These are phyloP conservation scores for Cremastinae sp. DNA, from an alignment of 2,888 invertebrate genomes.

Conservation along the genomic window DNA sequence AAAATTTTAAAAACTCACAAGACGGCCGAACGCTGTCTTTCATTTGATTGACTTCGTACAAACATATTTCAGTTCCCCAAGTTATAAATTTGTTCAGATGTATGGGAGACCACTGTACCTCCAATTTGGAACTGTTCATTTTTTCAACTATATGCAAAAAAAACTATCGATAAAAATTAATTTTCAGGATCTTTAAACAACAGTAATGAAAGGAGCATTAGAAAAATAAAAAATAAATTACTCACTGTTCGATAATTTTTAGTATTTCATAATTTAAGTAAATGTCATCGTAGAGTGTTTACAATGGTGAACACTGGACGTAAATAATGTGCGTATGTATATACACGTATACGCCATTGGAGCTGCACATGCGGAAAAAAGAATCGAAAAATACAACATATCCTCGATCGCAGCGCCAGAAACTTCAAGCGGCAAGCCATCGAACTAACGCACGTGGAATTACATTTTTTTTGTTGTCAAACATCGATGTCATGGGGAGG, in stretches of 20 bases:
- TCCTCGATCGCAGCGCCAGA: slow-evolving; percentile 17
- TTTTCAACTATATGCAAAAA: slow-evolving; percentile 46
- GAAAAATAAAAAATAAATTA: not conserved
- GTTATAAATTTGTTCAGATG: slow-evolving; percentile 91
- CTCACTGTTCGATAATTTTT: not conserved
- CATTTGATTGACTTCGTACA: slow-evolving; percentile 88
- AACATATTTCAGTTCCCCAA: slow-evolving; percentile 93
- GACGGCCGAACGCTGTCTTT: slow-evolving; percentile 82
- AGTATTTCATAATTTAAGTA: not conserved
- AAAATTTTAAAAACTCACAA: no score
- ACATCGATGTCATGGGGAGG: not conserved
- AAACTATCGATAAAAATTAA: not conserved
- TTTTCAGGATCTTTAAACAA: not conserved
- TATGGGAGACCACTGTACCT: slow-evolving; percentile 93
- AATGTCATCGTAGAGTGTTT: no score
- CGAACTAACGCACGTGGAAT: slow-evolving; percentile 35
- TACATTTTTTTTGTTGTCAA: slow-evolving; percentile 8
- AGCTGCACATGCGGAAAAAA: not conserved
- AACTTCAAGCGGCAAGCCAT: slow-evolving; percentile 21
- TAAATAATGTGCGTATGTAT: no score
- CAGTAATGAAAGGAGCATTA: not conserved
- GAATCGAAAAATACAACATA: not conserved
- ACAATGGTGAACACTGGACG: no score
- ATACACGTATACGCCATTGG: not conserved
- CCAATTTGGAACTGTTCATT: slow-evolving; percentile 85